Evolutionary conservation across 1,140 invertebrate species (phyloP), one percentile per base, ranked within the genome.

Genomic region (Cydia splendana): DNA sequence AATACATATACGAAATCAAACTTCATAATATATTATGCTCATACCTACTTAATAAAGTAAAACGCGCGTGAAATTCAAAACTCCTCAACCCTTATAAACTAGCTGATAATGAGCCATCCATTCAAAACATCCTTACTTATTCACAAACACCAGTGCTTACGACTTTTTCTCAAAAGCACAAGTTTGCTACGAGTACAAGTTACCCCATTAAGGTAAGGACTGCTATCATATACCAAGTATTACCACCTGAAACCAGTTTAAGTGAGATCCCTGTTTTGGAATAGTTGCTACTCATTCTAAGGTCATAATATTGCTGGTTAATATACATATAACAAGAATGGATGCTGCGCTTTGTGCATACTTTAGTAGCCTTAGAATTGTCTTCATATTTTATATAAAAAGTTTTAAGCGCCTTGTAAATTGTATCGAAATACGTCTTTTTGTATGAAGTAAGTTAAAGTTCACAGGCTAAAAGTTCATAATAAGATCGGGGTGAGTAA

Each of bases 291-390:
- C 15, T 10, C 5, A 24, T 62, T 0, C 1, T 7, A 12, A 24
- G 57, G 20, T 24, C 57, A 62, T 12, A 24, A 62, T 12, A 62
- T 20, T 62, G 0, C 2, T 24, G 9, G 18, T 62, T 57, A 18
- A 24, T 0, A 18, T 1, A 3, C 9, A 10, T 24, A 18, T 12
- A 12, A 20, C 18, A 24, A 24, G 10, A 2, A 2, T 7, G 6
- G n/a, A 57, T 3, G n/a, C n/a, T 67, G 67, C 9, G 67, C 38
- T 42, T 71, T 71, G 67, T 71, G 38, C 67, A 71, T 71, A 71
- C 67, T 71, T 42, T 15, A 45, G 67, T 38, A 71, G n/a, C n/a
- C n/a, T 18, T 20, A 38, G n/a, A 71, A 20, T 67, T 53, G 51
- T 53, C 51, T 53, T n/a, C 51, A 53, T 53, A 53, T 53, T 53